Percentiles rank a stretch among this genome's conserved stretches.
Conservation (phyloP, 2,113 vertebrate genomes). For the Prionailurus bengalensis region DNA sequence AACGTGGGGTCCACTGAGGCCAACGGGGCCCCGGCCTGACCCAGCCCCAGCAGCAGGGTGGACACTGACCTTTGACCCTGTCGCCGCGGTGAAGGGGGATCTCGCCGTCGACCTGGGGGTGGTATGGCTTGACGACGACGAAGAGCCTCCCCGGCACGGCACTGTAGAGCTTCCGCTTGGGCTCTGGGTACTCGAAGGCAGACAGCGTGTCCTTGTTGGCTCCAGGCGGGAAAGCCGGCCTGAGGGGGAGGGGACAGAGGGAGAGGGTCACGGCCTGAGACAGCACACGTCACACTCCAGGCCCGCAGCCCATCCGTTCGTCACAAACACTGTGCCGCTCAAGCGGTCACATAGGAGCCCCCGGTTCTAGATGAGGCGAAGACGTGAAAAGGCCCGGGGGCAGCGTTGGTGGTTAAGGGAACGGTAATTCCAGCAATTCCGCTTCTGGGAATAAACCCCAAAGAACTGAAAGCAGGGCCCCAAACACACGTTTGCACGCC, state of each 20-base stretch:
- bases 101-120: slow-evolving; percentile 95
- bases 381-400: rapidly evolving
- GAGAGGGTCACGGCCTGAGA: background rate
- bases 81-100: slow-evolving; percentile 96
- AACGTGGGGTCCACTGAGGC: background rate
- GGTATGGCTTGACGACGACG: slow-evolving; percentile 94
- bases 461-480: rapidly evolving
- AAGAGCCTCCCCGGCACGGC: slow-evolving; percentile 97
- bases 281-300: background rate
- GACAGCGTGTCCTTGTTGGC: slow-evolving; percentile 87
- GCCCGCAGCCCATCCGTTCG: rapidly evolving
- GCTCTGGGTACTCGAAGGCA: slow-evolving; percentile 88
- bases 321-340: rapidly evolving
- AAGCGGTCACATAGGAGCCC: rapidly evolving
- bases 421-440: rapidly evolving
- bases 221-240: slow-evolving; percentile 87
- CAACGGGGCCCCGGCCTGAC: rapidly evolving
- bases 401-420: rapidly evolving
- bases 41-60: background rate
- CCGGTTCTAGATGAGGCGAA: rapidly evolving
- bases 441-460: rapidly evolving
- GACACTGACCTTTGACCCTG: slow-evolving; percentile 95
- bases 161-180: slow-evolving; percentile 96
- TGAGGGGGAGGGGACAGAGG: slow-evolving; percentile 62
- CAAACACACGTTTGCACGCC: rapidly evolving